Evolutionary conservation across 2,113 vertebrate species (phyloP).

Genomic region (Smithornis capensis): DNA sequence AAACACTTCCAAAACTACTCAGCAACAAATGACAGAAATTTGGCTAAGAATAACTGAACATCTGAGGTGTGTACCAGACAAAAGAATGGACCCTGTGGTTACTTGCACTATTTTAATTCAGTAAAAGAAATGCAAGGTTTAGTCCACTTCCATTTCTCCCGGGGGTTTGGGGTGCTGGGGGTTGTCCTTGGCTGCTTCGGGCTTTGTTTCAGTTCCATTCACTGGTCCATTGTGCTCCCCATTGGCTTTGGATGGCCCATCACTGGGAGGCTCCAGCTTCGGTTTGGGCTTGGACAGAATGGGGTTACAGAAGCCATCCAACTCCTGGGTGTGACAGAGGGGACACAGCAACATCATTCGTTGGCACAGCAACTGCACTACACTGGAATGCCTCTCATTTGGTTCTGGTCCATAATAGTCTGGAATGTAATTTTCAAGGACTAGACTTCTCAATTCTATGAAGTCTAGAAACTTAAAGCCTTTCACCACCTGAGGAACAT

Average conservation of each 20-base stretch:
- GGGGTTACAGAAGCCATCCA: slow-evolving; percentile 87
- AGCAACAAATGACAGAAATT: slow-evolving; percentile 75
- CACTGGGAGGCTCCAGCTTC: slow-evolving; percentile 76
- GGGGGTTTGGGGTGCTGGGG: slow-evolving; percentile 79
- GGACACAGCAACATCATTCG: neutral
- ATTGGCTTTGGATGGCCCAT: slow-evolving; percentile 76
- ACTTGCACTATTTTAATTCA: slow-evolving; percentile 70
- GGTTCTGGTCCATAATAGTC: neutral
- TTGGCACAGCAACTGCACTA: neutral
- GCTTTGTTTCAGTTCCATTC: slow-evolving; percentile 76
- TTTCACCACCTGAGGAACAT: neutral
- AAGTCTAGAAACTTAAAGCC: neutral
- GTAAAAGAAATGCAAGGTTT: slow-evolving; percentile 62
- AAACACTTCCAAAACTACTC: slow-evolving; percentile 76
- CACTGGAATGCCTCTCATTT: rapidly evolving
- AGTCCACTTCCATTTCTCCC: slow-evolving; percentile 94
- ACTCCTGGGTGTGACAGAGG: slow-evolving; percentile 75
- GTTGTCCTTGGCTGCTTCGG: slow-evolving; percentile 74
- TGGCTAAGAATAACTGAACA: slow-evolving; percentile 71
- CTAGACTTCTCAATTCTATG: neutral
- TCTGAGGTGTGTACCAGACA: slow-evolving; percentile 68
- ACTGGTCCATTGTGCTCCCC: slow-evolving; percentile 82
- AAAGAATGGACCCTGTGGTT: slow-evolving; percentile 74
- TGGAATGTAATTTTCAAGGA: neutral
- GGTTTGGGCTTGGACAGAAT: slow-evolving; percentile 88